phyloP scores from a whole-genome alignment of 2,888 invertebrate genomes.

The Halictus quadricinctus region DNA sequence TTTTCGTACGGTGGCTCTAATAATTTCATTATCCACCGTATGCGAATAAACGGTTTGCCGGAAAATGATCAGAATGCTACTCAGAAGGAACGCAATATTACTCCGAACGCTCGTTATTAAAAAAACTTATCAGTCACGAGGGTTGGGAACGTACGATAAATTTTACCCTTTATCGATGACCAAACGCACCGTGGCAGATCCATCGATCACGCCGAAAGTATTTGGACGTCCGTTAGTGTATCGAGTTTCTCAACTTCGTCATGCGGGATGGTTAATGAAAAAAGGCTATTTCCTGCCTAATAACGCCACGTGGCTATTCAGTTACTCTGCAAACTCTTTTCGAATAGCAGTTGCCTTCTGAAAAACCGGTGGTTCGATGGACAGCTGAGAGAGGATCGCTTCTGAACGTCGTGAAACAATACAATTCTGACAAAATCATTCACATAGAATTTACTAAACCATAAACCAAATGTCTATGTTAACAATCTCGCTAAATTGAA shows the following conservation, averaged over 20 bases:
- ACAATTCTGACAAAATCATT: not conserved
- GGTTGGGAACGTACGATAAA: not conserved
- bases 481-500: too few relatives aligned
- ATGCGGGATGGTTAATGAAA: conserved; percentile 43
- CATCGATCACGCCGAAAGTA: conserved; percentile 42
- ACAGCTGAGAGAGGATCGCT: conserved; percentile 46
- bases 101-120: not conserved
- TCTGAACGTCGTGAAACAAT: conserved; percentile 3
- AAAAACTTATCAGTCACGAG: not conserved
- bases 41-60: not conserved
- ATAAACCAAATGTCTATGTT: too few relatives aligned
- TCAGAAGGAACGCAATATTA: not conserved
- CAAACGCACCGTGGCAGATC: conserved; percentile 6
- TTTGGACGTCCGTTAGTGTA: conserved; percentile 60
- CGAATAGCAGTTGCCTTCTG: conserved; percentile 45
- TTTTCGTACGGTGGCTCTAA: too few relatives aligned
- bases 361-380: conserved; percentile 37
- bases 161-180: not conserved
- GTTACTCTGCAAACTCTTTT: conserved; percentile 71
- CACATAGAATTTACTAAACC: not conserved
- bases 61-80: not conserved
- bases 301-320: conserved; percentile 71
- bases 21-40: too few relatives aligned
- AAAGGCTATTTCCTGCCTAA: conserved; percentile 71
- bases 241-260: conserved; percentile 60